Percentiles rank a stretch among this genome's conserved stretches.
These are phyloP conservation scores for Drosophila mimetica DNA, from an alignment of 2,888 invertebrate genomes.

Conservation along the genomic window DNA sequence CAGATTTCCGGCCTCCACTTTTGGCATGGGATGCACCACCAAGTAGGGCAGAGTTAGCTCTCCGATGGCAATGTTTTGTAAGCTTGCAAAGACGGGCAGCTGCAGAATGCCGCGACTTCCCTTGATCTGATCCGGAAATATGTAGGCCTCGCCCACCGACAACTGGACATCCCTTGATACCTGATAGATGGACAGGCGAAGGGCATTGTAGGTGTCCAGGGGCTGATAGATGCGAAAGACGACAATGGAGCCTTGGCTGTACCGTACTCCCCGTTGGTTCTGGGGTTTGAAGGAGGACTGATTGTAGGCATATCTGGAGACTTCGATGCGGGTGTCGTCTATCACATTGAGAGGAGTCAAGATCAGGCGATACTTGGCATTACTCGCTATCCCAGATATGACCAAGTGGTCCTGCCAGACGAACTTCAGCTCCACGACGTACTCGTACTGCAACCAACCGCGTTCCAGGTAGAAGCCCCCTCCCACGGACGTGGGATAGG, in stretches of 20 bases:
- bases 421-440: slow-evolving; percentile 91
- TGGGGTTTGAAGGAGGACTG: slow-evolving; percentile 64
- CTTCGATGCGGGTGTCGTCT: slow-evolving; percentile 69
- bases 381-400: slow-evolving; percentile 84
- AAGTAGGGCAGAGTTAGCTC: slow-evolving; percentile 88
- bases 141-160: slow-evolving; percentile 93
- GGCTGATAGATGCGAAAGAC: slow-evolving; percentile 74
- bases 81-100: slow-evolving; percentile 89
- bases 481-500: slow-evolving; percentile 55
- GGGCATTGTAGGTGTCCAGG: slow-evolving; percentile 55
- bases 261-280: slow-evolving; percentile 60
- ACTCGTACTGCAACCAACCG: slow-evolving; percentile 92
- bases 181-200: slow-evolving; percentile 62
- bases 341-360: slow-evolving; percentile 44
- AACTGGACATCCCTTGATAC: slow-evolving; percentile 25
- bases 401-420: slow-evolving; percentile 89
- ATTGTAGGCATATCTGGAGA: slow-evolving; percentile 66
- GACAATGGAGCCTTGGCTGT: slow-evolving; percentile 58
- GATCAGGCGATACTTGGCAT: slow-evolving; percentile 32
- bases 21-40: slow-evolving; percentile 77
- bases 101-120: slow-evolving; percentile 90
- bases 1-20: slow-evolving; percentile 87
- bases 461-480: slow-evolving; percentile 85
- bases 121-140: slow-evolving; percentile 91
- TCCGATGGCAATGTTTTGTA: slow-evolving; percentile 91